Conservation (phyloP, 2,797 vertebrate genomes). For the Schizopygopsis malacanthus region DNA sequence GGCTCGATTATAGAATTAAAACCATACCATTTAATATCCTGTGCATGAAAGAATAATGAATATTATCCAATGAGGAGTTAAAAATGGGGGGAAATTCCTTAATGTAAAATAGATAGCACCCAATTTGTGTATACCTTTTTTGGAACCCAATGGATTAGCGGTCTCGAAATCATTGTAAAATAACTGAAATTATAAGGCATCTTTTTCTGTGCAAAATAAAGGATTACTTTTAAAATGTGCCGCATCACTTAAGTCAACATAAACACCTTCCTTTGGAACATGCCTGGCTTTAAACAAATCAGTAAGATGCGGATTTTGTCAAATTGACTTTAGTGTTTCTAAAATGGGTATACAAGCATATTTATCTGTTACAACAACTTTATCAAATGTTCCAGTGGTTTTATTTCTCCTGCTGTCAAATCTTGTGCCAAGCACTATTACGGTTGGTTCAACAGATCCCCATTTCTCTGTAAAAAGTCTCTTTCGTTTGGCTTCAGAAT, state of each 20-base stretch:
- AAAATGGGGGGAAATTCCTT: neutral
- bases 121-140: conserved; percentile 11
- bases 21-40: neutral
- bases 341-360: too few species aligned
- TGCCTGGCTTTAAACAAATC: conserved; percentile 44
- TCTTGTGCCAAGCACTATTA: conserved; percentile 53
- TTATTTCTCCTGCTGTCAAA: conserved; percentile 52
- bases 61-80: neutral
- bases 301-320: conserved; percentile 42
- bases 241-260: conserved; percentile 50
- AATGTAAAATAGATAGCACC: conserved; percentile 1
- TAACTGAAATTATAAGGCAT: conserved; percentile 46
- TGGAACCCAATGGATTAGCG: conserved; percentile 1
- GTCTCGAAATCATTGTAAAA: conserved; percentile 3
- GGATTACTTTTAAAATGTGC: conserved; percentile 42
- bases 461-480: conserved; percentile 51
- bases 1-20: conserved; percentile 14
- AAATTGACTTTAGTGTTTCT: neutral
- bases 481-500: conserved; percentile 57
- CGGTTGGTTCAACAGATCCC: conserved; percentile 44
- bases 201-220: conserved; percentile 56
- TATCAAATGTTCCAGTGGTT: too few species aligned
- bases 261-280: conserved; percentile 45
- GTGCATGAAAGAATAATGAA: conserved; percentile 20
- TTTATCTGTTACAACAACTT: too few species aligned